Evolutionary conservation across 1,140 invertebrate genomes (phyloP), one percentile per base, ranked within the genome.

Genomic region (Archivesica marissinica): DNA sequence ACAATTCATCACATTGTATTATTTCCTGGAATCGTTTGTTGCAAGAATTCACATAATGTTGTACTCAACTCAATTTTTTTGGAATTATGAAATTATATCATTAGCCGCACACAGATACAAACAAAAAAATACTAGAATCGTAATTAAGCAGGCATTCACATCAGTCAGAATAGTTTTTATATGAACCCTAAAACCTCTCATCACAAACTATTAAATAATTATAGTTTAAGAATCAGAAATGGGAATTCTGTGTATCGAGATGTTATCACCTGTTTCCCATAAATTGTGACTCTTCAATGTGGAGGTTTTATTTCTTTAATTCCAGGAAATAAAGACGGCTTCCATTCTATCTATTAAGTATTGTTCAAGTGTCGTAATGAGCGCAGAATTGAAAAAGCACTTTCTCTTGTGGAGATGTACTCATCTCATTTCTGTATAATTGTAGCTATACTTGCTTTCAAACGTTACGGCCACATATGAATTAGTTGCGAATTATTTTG

Each of bases 261-360:
- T 38, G 44, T 70, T 81, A 52, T 54, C 78, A 81, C 78, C 78
- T 81, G 78, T 81, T 39, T 20, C 66, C 41, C 41, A 56, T 70
- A 70, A 47, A 47, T 81, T 41, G 35, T 41, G 38, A 76, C 74
- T 76, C 74, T 76, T 59, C 50, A 76, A 20, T 59, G 6, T 38
- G 38, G 47, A 76, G 74, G 74, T 76, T 72, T 76, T 76, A 76
- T 54, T 6, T 54, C 30, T 76, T 76, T 76, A 76, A 76, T 76
- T n/a, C 50, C 28, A 59, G 54, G 38, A 76, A 76, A 76, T 76
- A 56, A 76, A 76, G 59, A 76, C 74, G 35, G 28, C 76, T 25
- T 25, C 59, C 64, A 81, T 38, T 81, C 70, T 70, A 54, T 81
- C 66, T 81, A 81, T 81, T 81, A 81, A 81, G 78, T 54, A 81